These are phyloP conservation scores for Cotesia chilonis DNA, from an alignment of 1,140 invertebrate genomes.

Conservation along the genomic window DNA sequence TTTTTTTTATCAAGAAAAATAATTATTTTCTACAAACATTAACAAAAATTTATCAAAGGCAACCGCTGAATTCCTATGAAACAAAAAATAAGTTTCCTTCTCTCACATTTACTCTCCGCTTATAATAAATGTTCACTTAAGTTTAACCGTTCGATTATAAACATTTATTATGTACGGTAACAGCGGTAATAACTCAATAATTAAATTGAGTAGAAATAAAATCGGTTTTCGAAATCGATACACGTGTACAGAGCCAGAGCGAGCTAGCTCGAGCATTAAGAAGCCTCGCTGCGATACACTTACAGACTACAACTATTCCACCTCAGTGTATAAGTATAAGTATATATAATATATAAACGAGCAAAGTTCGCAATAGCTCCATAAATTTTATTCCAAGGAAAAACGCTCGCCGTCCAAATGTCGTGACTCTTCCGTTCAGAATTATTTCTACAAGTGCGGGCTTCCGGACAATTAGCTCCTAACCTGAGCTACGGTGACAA, in stretches of 20 bases:
- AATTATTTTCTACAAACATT: no score
- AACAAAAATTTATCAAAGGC: no score
- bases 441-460: constrained; percentile 44
- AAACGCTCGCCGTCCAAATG: constrained; percentile 51
- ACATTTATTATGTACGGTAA: no score
- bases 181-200: constrained; percentile 9
- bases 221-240: background rate
- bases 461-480: constrained; percentile 40
- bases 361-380: constrained; percentile 33
- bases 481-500: constrained; percentile 37
- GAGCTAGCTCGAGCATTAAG: background rate
- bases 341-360: background rate
- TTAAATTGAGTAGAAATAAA: constrained; percentile 19
- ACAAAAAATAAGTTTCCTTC: no score
- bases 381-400: constrained; percentile 41
- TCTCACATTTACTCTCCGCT: no score
- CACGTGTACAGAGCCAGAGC: background rate
- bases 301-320: no score
- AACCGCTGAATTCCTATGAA: no score
- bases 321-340: constrained; percentile 2
- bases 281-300: no score
- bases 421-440: constrained; percentile 42
- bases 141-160: no score
- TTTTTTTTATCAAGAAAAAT: no score
- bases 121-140: no score